Evolutionary conservation across 2,113 vertebrate species (phyloP).

Genomic region (Amazona guildingii): DNA sequence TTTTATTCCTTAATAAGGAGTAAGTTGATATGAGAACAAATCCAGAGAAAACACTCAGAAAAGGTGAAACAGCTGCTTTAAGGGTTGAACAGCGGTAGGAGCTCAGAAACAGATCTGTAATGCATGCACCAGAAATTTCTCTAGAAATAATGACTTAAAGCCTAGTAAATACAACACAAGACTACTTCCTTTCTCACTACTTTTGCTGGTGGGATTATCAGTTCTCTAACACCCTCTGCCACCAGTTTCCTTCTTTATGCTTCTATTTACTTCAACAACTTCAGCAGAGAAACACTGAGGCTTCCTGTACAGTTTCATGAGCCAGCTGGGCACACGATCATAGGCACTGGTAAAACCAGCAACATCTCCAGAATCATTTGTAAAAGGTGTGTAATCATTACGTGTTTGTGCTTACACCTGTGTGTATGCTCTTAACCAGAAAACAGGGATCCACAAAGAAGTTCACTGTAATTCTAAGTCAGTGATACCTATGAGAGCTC

Average conservation of each 20-base stretch:
- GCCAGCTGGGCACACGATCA: rapidly evolving
- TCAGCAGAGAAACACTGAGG: background rate
- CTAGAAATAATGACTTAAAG: background rate
- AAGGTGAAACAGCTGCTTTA: background rate
- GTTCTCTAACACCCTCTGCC: background rate
- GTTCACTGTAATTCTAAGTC: background rate
- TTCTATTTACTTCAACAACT: background rate
- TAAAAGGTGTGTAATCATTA: background rate
- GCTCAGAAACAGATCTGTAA: background rate
- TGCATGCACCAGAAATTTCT: background rate
- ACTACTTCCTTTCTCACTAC: background rate
- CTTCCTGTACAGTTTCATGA: background rate
- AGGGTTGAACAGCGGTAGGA: rapidly evolving
- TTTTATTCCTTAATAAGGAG: background rate
- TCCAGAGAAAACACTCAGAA: background rate
- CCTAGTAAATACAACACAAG: background rate
- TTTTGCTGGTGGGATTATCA: background rate
- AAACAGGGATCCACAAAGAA: background rate
- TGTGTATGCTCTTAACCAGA: background rate
- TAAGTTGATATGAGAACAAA: background rate
- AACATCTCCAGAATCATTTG: background rate
- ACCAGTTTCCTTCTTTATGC: background rate
- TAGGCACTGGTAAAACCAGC: background rate
- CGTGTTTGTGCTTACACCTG: background rate
- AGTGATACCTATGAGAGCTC: background rate